phyloP scores from a whole-genome alignment of 2,113 vertebrate genomes.

The Garra rufa region DNA sequence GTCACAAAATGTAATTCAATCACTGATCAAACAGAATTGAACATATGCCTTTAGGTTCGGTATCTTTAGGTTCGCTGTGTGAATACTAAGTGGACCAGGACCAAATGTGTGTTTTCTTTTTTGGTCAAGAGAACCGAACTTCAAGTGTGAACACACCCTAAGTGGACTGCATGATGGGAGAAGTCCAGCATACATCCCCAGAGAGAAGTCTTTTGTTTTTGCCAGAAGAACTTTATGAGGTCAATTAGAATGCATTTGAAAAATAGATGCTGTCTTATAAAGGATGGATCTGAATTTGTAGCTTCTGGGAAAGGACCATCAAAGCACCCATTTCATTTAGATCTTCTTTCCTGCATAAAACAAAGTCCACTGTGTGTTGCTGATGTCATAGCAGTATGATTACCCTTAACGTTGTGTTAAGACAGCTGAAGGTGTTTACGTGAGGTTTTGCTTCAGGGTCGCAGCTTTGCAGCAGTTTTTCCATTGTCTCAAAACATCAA shows the following conservation, averaged over 20 bases:
- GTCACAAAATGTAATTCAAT: too few species aligned
- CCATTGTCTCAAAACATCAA: conserved; percentile 1
- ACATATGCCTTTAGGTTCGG: too few species aligned
- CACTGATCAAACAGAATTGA: too few species aligned
- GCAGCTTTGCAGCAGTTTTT: not conserved
- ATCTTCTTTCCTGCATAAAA: not conserved
- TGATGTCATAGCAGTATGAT: not conserved
- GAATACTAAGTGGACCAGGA: too few species aligned
- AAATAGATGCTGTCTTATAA: not conserved
- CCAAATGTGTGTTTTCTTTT: too few species aligned
- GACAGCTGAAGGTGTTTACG: not conserved
- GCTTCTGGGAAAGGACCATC: not conserved
- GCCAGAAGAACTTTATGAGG: too few species aligned
- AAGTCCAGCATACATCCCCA: too few species aligned
- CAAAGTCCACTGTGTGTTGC: not conserved
- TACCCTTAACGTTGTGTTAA: not conserved
- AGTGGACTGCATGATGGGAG: too few species aligned
- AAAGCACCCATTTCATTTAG: not conserved
- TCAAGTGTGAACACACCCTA: too few species aligned
- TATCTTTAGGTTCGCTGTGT: too few species aligned
- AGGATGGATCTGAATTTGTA: not conserved
- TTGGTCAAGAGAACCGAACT: too few species aligned
- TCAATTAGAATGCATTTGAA: not conserved
- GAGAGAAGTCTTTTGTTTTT: too few species aligned
- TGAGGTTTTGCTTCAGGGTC: not conserved